Evolutionary conservation across 2,888 invertebrate genomes (phyloP).

Genomic region (Pelosia muscerda): DNA sequence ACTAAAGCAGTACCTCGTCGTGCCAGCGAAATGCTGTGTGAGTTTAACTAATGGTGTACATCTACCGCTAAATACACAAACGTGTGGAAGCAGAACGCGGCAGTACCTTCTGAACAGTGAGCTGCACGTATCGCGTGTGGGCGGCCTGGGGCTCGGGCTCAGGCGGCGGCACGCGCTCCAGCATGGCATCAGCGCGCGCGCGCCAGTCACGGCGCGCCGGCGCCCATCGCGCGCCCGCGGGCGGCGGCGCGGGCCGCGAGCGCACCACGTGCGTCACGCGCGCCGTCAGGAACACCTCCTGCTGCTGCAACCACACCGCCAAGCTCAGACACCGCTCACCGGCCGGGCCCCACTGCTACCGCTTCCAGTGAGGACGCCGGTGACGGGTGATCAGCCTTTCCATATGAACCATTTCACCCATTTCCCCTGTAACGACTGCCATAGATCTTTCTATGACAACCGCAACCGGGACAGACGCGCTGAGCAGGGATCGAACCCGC

Average conservation of each 20-base stretch:
- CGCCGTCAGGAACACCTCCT: constrained; percentile 88
- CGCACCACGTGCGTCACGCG: constrained; percentile 88
- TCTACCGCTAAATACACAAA: neutral
- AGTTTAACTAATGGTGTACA: neutral
- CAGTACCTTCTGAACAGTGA: constrained; percentile 78
- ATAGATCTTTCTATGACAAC: no score
- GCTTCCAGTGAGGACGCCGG: no score
- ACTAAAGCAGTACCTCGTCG: no score
- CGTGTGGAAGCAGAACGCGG: neutral
- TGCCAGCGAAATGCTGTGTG: no score
- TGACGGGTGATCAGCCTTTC: no score
- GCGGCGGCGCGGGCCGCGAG: constrained; percentile 44
- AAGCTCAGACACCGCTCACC: neutral
- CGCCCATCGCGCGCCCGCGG: constrained; percentile 51
- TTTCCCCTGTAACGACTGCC: no score
- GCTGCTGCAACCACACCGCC: constrained; percentile 75
- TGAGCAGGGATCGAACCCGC: no score
- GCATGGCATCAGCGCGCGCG: constrained; percentile 93
- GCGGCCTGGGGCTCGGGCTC: constrained; percentile 73
- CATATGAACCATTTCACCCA: no score
- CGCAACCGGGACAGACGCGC: no score
- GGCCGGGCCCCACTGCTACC: no score
- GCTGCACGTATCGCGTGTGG: constrained; percentile 64
- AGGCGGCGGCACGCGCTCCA: constrained; percentile 88
- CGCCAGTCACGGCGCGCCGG: constrained; percentile 66